Evolutionary conservation across 2,113 vertebrate genomes (phyloP), one percentile per base, ranked within the genome.

Genomic region (human (Homo sapiens)): DNA sequence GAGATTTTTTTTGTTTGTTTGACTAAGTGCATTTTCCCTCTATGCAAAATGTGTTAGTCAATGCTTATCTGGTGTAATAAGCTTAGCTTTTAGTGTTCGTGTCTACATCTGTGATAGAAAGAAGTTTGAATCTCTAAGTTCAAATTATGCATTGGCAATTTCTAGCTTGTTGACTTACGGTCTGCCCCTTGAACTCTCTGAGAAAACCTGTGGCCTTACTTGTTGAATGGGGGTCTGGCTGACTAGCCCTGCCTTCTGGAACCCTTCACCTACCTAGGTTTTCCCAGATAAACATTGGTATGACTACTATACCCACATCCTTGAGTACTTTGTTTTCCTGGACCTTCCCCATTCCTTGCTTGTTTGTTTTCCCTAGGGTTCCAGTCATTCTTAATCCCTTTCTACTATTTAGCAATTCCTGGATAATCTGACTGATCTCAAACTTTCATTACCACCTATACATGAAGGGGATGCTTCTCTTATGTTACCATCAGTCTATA

Each of bases 1-100:
- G 97, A 97, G 96, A 90, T 79, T 96, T 96, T 90, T 91, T 92
- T 96, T 97, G 84, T 92, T 96, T 97, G 84, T 97, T 98, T 96
- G 94, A 97, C 96, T 97, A 94, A 98, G 89, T 96, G 95, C 97
- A 96, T 98, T 96, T 97, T 73, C 76, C 96, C 80, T 96, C 83
- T 78, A 89, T 82, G 90, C 68, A 96, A 90, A 96, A 97, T 57
- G 90, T 95, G 95, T 98, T 98, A 97, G 93, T 97, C 91, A 97
- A 97, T 55, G 85, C 95, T 97, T 94, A 90, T 96, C 90, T 92
- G 48, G 96, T 89, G n/a, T 57, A 82, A 96, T 76, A 88, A 93
- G 59, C 96, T 59, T 32, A 73, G 76, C 30, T 86, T 91, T 52
- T 32, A 43, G 50, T 78, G 66, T 79, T 96, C 72, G 84, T 93